Percentiles rank a stretch among this genome's conserved stretches.
Conservation (phyloP, 2,113 vertebrate species). For the Aphyosemion australe region DNA sequence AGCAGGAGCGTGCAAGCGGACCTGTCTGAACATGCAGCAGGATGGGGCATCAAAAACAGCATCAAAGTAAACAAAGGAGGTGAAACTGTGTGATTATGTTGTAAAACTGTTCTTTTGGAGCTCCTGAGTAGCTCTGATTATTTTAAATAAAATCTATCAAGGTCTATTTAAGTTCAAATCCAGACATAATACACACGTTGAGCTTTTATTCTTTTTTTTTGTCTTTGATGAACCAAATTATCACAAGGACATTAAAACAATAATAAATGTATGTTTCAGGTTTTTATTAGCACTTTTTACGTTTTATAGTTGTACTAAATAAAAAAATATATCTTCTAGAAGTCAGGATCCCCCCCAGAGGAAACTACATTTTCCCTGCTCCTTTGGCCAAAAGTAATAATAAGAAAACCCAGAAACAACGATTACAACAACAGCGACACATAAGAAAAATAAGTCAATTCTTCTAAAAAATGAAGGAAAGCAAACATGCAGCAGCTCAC, state of each 20-base stretch:
- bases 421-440: slow-evolving; percentile 37
- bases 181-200: background rate
- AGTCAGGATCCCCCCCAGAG: slow-evolving; percentile 32
- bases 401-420: slow-evolving; percentile 18
- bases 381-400: slow-evolving; percentile 38
- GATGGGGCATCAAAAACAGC: slow-evolving; percentile 8
- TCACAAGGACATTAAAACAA: too few species aligned
- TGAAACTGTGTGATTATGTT: background rate
- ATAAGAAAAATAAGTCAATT: background rate
- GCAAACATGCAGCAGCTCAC: slow-evolving; percentile 32
- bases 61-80: background rate
- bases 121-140: background rate
- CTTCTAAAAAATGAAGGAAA: background rate
- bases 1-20: background rate
- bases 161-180: background rate
- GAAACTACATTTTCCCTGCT: slow-evolving; percentile 48
- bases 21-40: background rate
- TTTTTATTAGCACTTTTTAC: too few species aligned
- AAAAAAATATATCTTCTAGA: slow-evolving; percentile 20
- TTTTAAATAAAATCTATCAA: background rate
- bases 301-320: too few species aligned
- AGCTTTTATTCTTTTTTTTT: background rate
- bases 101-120: too few species aligned
- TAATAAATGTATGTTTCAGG: too few species aligned
- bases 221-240: too few species aligned